Base-by-base conservation (phyloP, 2,113 vertebrate species). In the Onychostruthus taczanowskii region DNA sequence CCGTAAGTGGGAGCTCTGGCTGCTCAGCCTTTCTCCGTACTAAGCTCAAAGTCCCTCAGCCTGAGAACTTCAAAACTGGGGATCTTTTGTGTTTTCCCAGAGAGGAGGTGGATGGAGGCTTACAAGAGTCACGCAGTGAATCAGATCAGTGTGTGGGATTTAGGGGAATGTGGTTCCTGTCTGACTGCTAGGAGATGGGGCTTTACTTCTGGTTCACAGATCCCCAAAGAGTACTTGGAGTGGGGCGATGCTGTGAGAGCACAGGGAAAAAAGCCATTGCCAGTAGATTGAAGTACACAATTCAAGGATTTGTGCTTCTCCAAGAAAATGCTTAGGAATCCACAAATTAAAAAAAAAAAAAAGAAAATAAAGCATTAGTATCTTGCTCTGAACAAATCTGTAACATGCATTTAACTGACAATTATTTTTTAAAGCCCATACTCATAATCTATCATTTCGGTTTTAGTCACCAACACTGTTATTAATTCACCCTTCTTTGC, bases 381-480 rank as follows among this genome's bases (percentile, higher is more conserved):
- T 86, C 47, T 67, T 64, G 47, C 61, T 56, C 27, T 81, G 49
- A 64, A 43, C 27, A 63, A 78, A 84, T 39, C 55, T 74, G 27
- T 77, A 67, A 86, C 24, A 11, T 39, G 21, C 16, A 47, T 77
- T 84, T 73, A 92, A 67, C 33, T 75, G 56, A 41, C 80, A 39
- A 21, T 86, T 95, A 19, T 76, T 70, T 85, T 86, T 81, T 67
- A 43, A 88, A 86, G 41, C 16, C 23, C 12, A 12, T 74, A 44
- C 53, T 66, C 11, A 43, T 69, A 85, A 68, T 44, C 35, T 94
- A 27, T 80, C 12, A 2, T 89, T 95, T 83, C 18, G 3, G 73
- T 94, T 94, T 95, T 92, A 93, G 90, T 81, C 84, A 85, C 66
- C 17, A 5, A 35, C 0, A 28, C 77, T 70, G 63, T 64, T 97